Evolutionary conservation across 2,113 vertebrate genomes (phyloP).

Genomic region (Trachemys scripta): DNA sequence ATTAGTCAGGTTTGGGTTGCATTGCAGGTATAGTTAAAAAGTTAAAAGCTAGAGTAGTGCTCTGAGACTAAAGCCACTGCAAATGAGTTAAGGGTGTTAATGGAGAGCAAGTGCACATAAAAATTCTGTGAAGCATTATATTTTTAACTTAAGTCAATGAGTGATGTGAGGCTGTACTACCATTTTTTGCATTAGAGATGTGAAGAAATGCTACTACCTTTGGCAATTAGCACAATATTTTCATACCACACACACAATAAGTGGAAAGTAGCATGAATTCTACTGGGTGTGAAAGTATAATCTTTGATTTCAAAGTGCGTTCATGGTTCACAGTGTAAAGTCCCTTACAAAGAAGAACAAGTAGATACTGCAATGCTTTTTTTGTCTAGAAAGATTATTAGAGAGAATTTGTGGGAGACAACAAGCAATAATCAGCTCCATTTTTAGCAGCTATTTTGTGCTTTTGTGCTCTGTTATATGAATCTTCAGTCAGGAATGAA

Average conservation of each 20-base stretch:
- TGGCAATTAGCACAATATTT: not conserved
- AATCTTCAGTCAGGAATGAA: slow-evolving; percentile 14
- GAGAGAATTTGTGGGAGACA: slow-evolving; percentile 25
- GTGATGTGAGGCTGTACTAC: not conserved
- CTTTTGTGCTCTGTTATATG: not conserved
- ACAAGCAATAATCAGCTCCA: slow-evolving; percentile 37
- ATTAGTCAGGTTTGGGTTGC: not conserved
- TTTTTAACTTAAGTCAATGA: slow-evolving; percentile 10
- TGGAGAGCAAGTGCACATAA: slow-evolving; percentile 7
- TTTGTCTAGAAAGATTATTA: slow-evolving; percentile 7
- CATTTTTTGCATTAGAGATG: not conserved
- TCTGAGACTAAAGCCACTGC: slow-evolving; percentile 13
- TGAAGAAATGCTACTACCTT: not conserved
- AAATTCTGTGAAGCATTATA: not conserved
- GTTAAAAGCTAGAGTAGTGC: slow-evolving; percentile 9
- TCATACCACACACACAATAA: not conserved
- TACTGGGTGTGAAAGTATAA: not conserved
- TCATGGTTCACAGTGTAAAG: not conserved
- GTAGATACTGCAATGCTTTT: slow-evolving; percentile 7
- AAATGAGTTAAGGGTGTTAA: not conserved
- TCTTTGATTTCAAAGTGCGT: not conserved
- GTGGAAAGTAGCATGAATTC: not conserved
- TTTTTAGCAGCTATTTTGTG: slow-evolving; percentile 61
- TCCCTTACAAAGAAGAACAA: slow-evolving; percentile 13
- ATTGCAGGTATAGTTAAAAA: not conserved